Evolutionary conservation across 23 tunicate species (phyloP), one percentile per base, ranked within the genome.

Genomic region (Phallusia fumigata): DNA sequence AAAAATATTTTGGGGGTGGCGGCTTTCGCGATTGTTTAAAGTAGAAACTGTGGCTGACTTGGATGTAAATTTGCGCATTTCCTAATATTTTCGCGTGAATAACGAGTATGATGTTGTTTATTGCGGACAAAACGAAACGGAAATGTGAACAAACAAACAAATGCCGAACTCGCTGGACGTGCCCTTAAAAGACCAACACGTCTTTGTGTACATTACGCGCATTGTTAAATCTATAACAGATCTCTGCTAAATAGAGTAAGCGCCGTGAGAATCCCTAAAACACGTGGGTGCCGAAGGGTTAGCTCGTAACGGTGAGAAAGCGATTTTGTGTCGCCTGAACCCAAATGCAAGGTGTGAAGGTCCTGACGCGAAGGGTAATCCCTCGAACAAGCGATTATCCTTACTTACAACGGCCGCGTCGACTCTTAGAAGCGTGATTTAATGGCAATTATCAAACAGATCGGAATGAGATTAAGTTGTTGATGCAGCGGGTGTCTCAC

Each of bases 371-470:
- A 58, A 13, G 13, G 69, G 69, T 58, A 58, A 58, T 58, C 69
- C 69, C 13, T 58, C 28, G 28, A 1, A 58, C 69, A 58, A 58
- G 69, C 28, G 69, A 58, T 58, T 21, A 58, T 58, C 69, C 69
- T 58, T 24, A 24, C 16, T 58, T 58, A 58, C 69, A 58, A 10
- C 69, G 13, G 11, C 16, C 28, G 69, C 69, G 28, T 40, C 47
- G 47, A 40, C 47, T 40, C 47, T 58, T 58, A 11, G 69, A 58
- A 58, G 28, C 26, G 16, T 16, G 69, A 58, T 58, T 58, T 58
- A 58, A 58, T 24, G 69, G 69, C 69, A 58, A 58, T 58, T 58
- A 58, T 58, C 69, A 58, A 58, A 58, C 26, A 22, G 69, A 22
- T 58, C 28, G 69, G 69, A 16, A 21, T 16, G 16, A 5, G 69